These are phyloP conservation scores for Tenebrio molitor DNA, from an alignment of 1,140 invertebrate genomes.

Conservation along the genomic window DNA sequence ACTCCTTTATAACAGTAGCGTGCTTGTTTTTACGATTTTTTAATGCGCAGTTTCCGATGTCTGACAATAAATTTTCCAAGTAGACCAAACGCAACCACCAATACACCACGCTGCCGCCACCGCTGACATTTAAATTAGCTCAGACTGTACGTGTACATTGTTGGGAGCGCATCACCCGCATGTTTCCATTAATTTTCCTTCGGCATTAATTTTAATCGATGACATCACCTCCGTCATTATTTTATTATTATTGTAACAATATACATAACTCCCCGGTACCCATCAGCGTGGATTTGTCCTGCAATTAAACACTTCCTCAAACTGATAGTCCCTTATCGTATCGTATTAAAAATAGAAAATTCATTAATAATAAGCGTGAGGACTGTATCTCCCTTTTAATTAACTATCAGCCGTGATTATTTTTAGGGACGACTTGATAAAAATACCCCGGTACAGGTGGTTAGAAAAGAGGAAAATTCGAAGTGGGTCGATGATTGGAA, in stretches of 20 bases:
- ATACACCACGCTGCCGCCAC: not conserved
- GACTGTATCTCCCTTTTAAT: conserved; percentile 11
- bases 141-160: too few relatives aligned
- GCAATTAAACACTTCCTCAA: conserved; percentile 1
- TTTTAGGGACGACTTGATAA: conserved; percentile 22
- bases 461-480: too few relatives aligned
- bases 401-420: conserved; percentile 30
- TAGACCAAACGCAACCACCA: conserved; percentile 1
- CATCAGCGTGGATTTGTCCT: not conserved
- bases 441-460: not conserved
- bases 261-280: not conserved
- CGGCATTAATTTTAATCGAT: not conserved
- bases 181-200: too few relatives aligned
- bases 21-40: too few relatives aligned
- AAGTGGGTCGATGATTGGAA: too few relatives aligned
- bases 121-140: too few relatives aligned
- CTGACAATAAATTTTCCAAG: too few relatives aligned
- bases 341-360: conserved; percentile 30
- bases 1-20: too few relatives aligned
- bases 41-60: too few relatives aligned
- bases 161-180: too few relatives aligned
- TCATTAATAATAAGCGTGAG: conserved; percentile 26
- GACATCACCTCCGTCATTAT: not conserved
- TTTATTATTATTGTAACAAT: not conserved
- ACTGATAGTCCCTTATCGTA: conserved; percentile 5